Evolutionary conservation across 1,140 invertebrate species (phyloP).

Genomic region (Scylla paramamosain): DNA sequence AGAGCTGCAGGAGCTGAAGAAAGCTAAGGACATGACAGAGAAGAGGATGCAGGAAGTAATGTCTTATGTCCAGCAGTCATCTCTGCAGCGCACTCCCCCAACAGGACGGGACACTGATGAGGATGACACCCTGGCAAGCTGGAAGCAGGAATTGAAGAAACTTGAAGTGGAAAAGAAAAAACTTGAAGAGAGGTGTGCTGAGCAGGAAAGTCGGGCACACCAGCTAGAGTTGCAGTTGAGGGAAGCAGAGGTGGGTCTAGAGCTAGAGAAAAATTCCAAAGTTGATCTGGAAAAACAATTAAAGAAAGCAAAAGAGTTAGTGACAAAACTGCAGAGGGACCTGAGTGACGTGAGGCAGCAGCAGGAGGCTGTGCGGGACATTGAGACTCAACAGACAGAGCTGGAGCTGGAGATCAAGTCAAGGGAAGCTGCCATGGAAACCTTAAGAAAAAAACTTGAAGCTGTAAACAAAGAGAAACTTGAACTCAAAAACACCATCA

Average conservation of each 20-base stretch:
- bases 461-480: constrained; percentile 66
- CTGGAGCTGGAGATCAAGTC: constrained; percentile 49
- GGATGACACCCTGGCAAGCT: neutral
- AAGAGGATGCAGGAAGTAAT: constrained; percentile 44
- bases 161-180: constrained; percentile 53
- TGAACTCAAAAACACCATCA: constrained; percentile 53
- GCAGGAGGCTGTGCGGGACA: constrained; percentile 29
- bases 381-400: constrained; percentile 52
- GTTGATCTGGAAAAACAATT: constrained; percentile 57
- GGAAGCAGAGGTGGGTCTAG: constrained; percentile 48
- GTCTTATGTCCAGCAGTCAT: constrained; percentile 19
- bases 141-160: constrained; percentile 61
- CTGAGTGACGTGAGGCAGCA: constrained; percentile 9
- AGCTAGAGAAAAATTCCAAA: constrained; percentile 44
- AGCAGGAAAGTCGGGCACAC: neutral
- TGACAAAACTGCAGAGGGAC: constrained; percentile 34
- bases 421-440: constrained; percentile 50
- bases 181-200: constrained; percentile 19
- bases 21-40: constrained; percentile 59
- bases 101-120: constrained; percentile 65
- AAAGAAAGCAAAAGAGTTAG: constrained; percentile 33
- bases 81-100: constrained; percentile 62
- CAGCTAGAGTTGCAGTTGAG: constrained; percentile 43
- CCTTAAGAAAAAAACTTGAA: constrained; percentile 56
- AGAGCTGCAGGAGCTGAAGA: constrained; percentile 51